Percentiles rank a stretch among this genome's conserved stretches.
phyloP scores from a whole-genome alignment of 2,113 vertebrate species.

The Notothenia coriiceps region DNA sequence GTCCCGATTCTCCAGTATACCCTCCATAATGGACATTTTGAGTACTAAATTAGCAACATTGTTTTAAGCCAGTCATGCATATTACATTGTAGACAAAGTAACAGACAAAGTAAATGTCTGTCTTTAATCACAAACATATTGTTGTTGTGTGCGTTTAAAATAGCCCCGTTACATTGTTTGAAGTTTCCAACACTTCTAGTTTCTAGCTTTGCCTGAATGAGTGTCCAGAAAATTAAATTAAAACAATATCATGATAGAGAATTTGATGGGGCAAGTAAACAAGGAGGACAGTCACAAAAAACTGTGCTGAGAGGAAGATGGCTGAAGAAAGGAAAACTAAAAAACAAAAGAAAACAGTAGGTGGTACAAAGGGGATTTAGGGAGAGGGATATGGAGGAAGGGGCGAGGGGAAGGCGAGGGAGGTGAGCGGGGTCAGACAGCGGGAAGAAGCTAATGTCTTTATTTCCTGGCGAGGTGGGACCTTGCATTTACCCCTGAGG shows the following conservation, averaged over 20 bases:
- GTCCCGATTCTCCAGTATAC: not conserved
- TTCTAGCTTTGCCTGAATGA: no score
- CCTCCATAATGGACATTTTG: not conserved
- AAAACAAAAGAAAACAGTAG: slow-evolving; percentile 50
- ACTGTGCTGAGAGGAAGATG: slow-evolving; percentile 19
- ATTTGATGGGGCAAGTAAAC: slow-evolving; percentile 8
- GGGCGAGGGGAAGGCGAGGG: slow-evolving; percentile 61
- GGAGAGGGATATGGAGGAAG: slow-evolving; percentile 56
- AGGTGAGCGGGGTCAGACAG: slow-evolving; percentile 80
- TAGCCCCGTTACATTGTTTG: not conserved
- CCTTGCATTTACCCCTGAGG: slow-evolving; percentile 82
- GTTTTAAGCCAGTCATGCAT: not conserved
- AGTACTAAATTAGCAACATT: not conserved
- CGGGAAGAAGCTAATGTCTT: slow-evolving; percentile 83
- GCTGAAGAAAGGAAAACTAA: slow-evolving; percentile 14
- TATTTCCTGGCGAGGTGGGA: slow-evolving; percentile 84
- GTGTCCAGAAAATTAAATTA: not conserved
- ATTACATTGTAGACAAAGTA: not conserved
- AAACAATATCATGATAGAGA: not conserved
- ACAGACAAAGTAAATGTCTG: not conserved
- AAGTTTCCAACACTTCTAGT: no score
- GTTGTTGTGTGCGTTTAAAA: not conserved
- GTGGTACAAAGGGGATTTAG: slow-evolving; percentile 66
- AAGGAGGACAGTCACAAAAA: slow-evolving; percentile 1
- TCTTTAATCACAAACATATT: not conserved